Conservation (phyloP, 92 coral and sea anemone species). For the Diadumene lineata region DNA sequence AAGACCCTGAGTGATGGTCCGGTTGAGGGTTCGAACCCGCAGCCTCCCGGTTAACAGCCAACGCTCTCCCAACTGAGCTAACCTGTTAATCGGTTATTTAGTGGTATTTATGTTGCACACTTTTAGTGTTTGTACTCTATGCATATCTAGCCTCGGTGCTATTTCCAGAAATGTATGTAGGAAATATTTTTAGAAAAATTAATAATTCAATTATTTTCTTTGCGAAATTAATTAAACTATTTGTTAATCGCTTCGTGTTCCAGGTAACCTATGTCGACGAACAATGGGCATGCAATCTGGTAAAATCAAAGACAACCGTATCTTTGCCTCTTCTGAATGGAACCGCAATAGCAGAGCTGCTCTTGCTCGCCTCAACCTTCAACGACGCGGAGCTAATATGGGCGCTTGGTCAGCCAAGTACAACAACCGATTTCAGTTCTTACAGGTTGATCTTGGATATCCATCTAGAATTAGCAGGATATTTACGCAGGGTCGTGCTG, state of each 20-base stretch:
- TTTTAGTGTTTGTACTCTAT: no score
- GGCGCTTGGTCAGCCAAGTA: slow-evolving; percentile 69
- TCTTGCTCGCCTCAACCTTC: slow-evolving; percentile 55
- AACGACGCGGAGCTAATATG: slow-evolving; percentile 27
- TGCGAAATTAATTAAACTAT: no score
- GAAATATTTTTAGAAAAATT: no score
- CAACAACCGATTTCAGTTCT: slow-evolving; percentile 55
- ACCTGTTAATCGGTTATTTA: no score
- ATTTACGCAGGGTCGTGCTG: slow-evolving; percentile 59
- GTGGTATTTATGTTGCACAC: no score
- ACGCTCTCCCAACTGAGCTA: no score
- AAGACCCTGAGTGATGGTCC: no score
- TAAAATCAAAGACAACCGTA: slow-evolving; percentile 28
- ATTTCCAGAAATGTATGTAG: no score
- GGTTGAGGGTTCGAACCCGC: no score
- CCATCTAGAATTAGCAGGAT: slow-evolving; percentile 49
- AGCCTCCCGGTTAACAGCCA: no score
- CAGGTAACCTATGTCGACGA: slow-evolving; percentile 55
- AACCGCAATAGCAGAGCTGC: slow-evolving; percentile 31
- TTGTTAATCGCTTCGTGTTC: not conserved
- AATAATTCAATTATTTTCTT: not conserved
- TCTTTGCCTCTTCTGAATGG: slow-evolving; percentile 55
- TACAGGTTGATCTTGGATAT: slow-evolving; percentile 45
- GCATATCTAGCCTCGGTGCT: no score
- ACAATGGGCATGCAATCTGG: slow-evolving; percentile 64